Evolutionary conservation across 2,888 invertebrate genomes (phyloP), one percentile per base, ranked within the genome.

Genomic region (Ichneumon xanthorius): DNA sequence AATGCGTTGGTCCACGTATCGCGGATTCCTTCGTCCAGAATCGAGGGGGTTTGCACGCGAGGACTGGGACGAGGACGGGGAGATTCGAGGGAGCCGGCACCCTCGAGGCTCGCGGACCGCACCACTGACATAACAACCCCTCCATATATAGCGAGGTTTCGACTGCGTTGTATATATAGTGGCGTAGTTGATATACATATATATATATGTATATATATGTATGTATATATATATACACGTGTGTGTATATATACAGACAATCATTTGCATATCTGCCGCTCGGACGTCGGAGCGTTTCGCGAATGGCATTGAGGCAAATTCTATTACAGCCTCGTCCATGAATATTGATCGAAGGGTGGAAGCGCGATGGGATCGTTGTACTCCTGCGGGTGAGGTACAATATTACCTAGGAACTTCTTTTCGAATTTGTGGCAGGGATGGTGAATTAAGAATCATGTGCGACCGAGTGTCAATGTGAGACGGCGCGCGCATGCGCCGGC

Each of bases 201-300:
- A 53, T 37, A 37, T 37, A 6, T 37, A 6, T 6, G 4, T 5
- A 26, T 26, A 26, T 1, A 4, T 30, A 55, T 33, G 26, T 55
- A 65, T n/a, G n/a, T 40, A 19, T 68, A 58, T 22, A 26, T 30
- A 30, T 63, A 55, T 40, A 40, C 16, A 4, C 6, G 6, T 68
- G 48, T 40, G n/a, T 50, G 30, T 80, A 79, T 14, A 71, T 71
- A 61, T 33, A 67, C 37, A 58, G 71, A 72, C 86, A 89, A 89
- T 89, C 87, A 92, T 92, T 92, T 92, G 91, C 92, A 92, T 92
- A 91, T 91, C 91, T 90, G 88, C 88, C 87, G 88, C 87, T 88
- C 89, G 88, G 88, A 88, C 89, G 84, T 88, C 87, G 81, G 85
- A 75, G 88, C 89, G 90, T 90, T 90, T 90, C 90, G 86, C 86